Evolutionary conservation across 2,888 invertebrate genomes (phyloP).

Genomic region (Allolobophora icterica): DNA sequence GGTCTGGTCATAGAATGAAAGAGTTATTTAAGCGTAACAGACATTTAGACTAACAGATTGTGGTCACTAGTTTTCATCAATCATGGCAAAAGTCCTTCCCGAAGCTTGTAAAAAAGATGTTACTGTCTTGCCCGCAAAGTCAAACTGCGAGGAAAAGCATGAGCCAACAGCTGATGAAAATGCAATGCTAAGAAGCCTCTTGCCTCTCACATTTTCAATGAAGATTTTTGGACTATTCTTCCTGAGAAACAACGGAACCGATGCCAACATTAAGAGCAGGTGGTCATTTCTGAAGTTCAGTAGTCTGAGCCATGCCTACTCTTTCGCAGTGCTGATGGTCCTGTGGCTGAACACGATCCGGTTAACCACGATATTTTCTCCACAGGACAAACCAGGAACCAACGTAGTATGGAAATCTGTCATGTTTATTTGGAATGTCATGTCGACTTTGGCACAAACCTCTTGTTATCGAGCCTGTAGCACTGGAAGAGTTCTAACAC

Average conservation of each 20-base stretch:
- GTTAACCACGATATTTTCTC: not conserved
- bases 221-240: constrained; percentile 12
- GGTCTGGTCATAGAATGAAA: no score
- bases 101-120: not conserved
- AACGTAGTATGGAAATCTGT: not conserved
- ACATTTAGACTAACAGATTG: no score
- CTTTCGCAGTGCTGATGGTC: not conserved
- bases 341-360: constrained; percentile 8
- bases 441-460: not conserved
- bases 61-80: not conserved
- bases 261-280: not conserved
- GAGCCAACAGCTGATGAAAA: not conserved
- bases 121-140: not conserved
- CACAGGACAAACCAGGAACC: not conserved
- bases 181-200: not conserved
- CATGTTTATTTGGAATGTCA: not conserved
- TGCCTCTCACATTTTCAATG: not conserved
- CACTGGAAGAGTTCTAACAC: not conserved
- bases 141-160: not conserved
- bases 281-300: not conserved
- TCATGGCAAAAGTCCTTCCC: not conserved
- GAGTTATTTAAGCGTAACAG: no score
- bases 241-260: not conserved
- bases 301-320: not conserved
- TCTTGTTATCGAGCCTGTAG: not conserved